Evolutionary conservation across 2,888 invertebrate species (phyloP).

Genomic region (Auanema sp.): DNA sequence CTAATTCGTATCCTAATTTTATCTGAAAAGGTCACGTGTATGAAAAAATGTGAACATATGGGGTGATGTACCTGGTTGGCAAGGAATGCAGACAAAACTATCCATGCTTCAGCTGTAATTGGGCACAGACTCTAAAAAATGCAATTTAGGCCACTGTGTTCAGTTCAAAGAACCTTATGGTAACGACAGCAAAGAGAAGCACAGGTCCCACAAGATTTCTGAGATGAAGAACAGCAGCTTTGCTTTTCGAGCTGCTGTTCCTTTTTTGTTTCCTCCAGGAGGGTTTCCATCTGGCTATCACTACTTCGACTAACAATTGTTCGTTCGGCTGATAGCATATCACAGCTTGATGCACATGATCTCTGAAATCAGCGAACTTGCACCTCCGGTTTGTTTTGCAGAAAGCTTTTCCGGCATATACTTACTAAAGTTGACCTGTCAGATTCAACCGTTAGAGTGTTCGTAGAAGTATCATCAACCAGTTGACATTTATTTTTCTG

Average conservation of each 20-base stretch:
- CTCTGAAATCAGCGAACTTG: too few relatives aligned
- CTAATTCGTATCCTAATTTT: slow-evolving; percentile 43
- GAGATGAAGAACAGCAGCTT: not conserved
- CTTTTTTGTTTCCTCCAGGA: not conserved
- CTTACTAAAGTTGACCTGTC: too few relatives aligned
- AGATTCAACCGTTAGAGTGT: slow-evolving; percentile 2
- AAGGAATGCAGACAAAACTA: slow-evolving; percentile 39
- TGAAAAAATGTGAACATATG: not conserved
- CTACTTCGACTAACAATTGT: not conserved
- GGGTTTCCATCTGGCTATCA: slow-evolving; percentile 4
- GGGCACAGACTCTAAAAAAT: slow-evolving; percentile 33
- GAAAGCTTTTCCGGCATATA: too few relatives aligned
- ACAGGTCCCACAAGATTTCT: not conserved
- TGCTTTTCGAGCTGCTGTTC: not conserved
- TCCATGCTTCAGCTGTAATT: slow-evolving; percentile 43
- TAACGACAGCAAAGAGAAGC: not conserved
- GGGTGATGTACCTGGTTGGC: slow-evolving; percentile 34
- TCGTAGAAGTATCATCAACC: slow-evolving; percentile 17
- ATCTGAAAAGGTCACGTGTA: slow-evolving; percentile 20
- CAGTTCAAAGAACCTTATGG: not conserved
- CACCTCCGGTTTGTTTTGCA: too few relatives aligned
- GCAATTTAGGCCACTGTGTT: not conserved
- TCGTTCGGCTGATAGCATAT: not conserved
- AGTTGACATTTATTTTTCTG: slow-evolving; percentile 32
- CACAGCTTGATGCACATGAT: too few relatives aligned